Evolutionary conservation across 2,888 invertebrate species (phyloP).

Genomic region (Chloroclystis v-ata): DNA sequence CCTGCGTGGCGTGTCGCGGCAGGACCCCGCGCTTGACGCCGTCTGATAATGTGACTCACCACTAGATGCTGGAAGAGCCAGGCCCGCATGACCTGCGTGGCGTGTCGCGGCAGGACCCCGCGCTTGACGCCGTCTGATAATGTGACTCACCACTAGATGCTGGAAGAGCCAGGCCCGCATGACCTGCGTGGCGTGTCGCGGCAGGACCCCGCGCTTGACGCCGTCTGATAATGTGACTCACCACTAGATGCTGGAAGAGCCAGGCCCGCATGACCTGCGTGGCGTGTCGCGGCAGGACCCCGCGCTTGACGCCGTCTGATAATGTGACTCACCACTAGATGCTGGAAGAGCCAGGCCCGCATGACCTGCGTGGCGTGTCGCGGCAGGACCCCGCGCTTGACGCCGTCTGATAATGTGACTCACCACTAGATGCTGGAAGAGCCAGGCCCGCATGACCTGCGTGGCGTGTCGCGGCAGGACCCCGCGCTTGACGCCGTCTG

Average conservation of each 20-base stretch:
- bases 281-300: not conserved
- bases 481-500: conserved; percentile 71
- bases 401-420: conserved; percentile 53
- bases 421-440: conserved; percentile 6
- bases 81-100: conserved; percentile 39
- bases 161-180: conserved; percentile 3
- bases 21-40: conserved; percentile 93
- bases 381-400: conserved; percentile 50
- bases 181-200: conserved; percentile 40
- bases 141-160: conserved; percentile 6
- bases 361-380: conserved; percentile 40
- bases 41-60: conserved; percentile 30
- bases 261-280: conserved; percentile 39
- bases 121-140: conserved; percentile 71
- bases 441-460: conserved; percentile 39
- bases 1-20: conserved; percentile 78
- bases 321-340: not conserved
- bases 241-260: conserved; percentile 8
- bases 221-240: conserved; percentile 40
- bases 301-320: conserved; percentile 71
- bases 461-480: not conserved
- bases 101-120: not conserved
- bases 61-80: conserved; percentile 7
- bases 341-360: conserved; percentile 4
- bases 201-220: conserved; percentile 60